Base-by-base conservation (phyloP, 2,797 vertebrate genomes). In the Anguilla pacifica region DNA sequence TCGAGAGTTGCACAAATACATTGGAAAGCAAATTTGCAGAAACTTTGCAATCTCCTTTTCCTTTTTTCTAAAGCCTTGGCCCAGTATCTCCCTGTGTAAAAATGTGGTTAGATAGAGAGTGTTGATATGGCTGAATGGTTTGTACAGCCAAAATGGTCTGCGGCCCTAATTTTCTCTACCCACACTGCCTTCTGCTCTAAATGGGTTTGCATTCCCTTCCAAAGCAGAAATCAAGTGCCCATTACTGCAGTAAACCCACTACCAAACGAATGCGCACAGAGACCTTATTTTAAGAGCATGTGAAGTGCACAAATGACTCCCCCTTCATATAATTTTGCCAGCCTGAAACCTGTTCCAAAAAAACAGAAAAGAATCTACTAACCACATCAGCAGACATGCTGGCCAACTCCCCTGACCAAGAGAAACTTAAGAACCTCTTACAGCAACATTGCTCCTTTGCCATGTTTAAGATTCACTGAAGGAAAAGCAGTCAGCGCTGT, bases 1-100 rank as follows among this genome's bases (percentile, higher is more conserved):
- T 25, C 6, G 35, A 49, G 77, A 81, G 74, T 6, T 46, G 35
- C 74, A 79, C 15, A 81, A 25, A 22, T 81, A 43, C 19, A 46
- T 49, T 81, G 77, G 35, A 43, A 49, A 81, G 77, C 22, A 81
- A 35, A 81, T 81, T 81, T 11, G 6, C 35, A 6, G 39, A 81
- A 81, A 81, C 77, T 81, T 81, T 84, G 51, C 49, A 43, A 57
- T 53, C 83, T 53, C 35, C 83, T 84, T 55, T 55, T 84, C 43
- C 22, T 3, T 55, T 84, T 84, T 84, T 83, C 28, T 57, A n/a
- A 53, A 28, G 51, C 31, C 25, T 57, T 57, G 49, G 53, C 83
- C 83, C 25, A 39, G 35, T n/a, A 53, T 84, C 83, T 84, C 49
- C 28, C 15, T 13, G 25, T 3, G 57, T 84, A 84, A 84, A 57